A percentile compares a stretch with the other conserved stretches of the same genome.
These are phyloP conservation scores for Neotoma lepida DNA, from an alignment of 2,113 vertebrate species.

Conservation along the genomic window DNA sequence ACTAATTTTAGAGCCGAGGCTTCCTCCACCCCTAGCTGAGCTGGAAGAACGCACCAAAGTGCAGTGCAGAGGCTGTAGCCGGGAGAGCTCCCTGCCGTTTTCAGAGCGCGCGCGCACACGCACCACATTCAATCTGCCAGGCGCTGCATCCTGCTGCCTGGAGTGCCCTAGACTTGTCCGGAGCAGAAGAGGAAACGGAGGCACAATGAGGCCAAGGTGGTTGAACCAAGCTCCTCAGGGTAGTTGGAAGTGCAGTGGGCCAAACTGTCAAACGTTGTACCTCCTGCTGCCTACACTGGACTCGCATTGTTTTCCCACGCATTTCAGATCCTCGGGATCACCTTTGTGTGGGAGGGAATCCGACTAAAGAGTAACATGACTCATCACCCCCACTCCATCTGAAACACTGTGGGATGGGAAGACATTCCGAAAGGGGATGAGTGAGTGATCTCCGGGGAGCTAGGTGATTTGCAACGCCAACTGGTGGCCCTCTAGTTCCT, in stretches of 20 bases:
- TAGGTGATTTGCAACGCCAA: not conserved
- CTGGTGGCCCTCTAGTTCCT: not conserved
- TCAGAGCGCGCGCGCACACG: not conserved
- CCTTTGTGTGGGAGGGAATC: not conserved
- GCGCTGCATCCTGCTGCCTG: not conserved
- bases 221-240: not conserved
- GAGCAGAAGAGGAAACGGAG: conserved; percentile 46
- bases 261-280: not conserved
- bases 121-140: fast-evolving
- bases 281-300: not conserved
- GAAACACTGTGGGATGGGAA: not conserved
- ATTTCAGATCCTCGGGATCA: not conserved
- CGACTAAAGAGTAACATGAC: not conserved
- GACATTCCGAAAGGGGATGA: not conserved
- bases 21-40: conserved; percentile 1
- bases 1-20: conserved; percentile 77
- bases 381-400: not conserved
- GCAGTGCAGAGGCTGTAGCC: not conserved
- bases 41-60: not conserved
- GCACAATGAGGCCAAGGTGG: not conserved
- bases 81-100: not conserved
- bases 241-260: not conserved
- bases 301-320: not conserved
- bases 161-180: not conserved
- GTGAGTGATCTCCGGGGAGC: not conserved